Conservation (phyloP, 2,797 vertebrate species). For the Basileuterus tristriatus region DNA sequence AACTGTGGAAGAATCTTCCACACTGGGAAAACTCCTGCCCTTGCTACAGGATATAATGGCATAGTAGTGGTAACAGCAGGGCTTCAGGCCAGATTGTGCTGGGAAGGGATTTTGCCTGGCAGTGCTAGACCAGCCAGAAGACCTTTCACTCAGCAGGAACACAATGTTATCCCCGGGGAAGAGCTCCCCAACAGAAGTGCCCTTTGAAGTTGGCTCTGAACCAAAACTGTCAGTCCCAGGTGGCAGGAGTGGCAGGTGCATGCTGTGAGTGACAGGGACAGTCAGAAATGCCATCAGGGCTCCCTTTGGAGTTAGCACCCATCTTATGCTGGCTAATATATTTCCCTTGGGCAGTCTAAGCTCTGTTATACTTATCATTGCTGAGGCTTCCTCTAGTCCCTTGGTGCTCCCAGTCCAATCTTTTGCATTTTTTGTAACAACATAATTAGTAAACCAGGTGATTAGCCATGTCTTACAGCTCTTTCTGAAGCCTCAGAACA, state of each 20-base stretch:
- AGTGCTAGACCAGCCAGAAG: not conserved
- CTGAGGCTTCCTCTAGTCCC: not conserved
- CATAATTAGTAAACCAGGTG: not conserved
- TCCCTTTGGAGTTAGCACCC: not conserved
- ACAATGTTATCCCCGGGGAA: not conserved
- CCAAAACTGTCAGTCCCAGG: not conserved
- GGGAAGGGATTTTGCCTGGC: not conserved
- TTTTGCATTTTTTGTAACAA: not conserved
- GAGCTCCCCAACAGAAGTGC: not conserved
- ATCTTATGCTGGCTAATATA: not conserved
- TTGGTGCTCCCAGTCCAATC: not conserved
- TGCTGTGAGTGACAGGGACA: not conserved
- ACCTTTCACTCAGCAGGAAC: not conserved
- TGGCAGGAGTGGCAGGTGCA: not conserved
- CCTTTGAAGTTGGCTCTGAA: not conserved
- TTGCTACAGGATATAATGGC: not conserved
- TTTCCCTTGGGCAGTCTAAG: not conserved
- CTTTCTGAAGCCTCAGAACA: not conserved
- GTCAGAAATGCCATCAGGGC: not conserved
- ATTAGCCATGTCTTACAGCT: not conserved
- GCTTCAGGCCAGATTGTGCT: not conserved
- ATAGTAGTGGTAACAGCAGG: not conserved
- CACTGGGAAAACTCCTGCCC: not conserved
- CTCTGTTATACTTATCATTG: accelerated
- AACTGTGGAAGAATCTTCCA: not conserved